Conservation (phyloP, 92 coral and sea anemone genomes). For the Heteractis magnifica region DNA sequence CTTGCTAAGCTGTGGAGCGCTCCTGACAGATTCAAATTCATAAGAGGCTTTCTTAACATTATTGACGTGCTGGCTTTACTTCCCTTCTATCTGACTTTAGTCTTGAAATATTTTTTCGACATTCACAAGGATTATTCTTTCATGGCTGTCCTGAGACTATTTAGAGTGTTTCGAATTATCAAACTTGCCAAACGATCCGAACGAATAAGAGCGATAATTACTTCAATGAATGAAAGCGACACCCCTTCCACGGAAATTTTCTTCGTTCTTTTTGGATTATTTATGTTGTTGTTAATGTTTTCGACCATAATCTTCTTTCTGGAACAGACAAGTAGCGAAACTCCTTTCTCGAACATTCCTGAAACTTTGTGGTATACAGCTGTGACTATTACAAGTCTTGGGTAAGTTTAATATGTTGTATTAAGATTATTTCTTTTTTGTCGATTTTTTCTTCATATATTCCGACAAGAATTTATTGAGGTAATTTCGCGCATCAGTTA, state of each 20-base stretch:
- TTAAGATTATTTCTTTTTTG: too few species aligned
- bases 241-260: constrained; percentile 24
- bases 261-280: constrained; percentile 37
- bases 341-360: constrained; percentile 48
- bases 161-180: constrained; percentile 51
- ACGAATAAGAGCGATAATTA: constrained; percentile 15
- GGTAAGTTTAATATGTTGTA: constrained; percentile 33
- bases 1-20: constrained; percentile 25
- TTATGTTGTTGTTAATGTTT: constrained; percentile 36
- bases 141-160: constrained; percentile 46
- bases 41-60: constrained; percentile 37
- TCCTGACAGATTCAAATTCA: constrained; percentile 37
- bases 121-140: constrained; percentile 38
- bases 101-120: constrained; percentile 21
- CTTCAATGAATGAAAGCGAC: constrained; percentile 17
- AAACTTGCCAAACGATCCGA: constrained; percentile 49
- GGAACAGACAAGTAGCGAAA: constrained; percentile 35
- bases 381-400: constrained; percentile 61
- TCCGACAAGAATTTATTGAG: too few species aligned
- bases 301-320: constrained; percentile 47
- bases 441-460: too few species aligned
- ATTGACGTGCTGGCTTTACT: constrained; percentile 51
- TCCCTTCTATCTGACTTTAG: constrained; percentile 53
- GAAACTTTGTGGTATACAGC: constrained; percentile 67
- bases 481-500: too few species aligned